Evolutionary conservation across 2,888 invertebrate species (phyloP), one percentile per base, ranked within the genome.

Genomic region (Ophion slaviceki): DNA sequence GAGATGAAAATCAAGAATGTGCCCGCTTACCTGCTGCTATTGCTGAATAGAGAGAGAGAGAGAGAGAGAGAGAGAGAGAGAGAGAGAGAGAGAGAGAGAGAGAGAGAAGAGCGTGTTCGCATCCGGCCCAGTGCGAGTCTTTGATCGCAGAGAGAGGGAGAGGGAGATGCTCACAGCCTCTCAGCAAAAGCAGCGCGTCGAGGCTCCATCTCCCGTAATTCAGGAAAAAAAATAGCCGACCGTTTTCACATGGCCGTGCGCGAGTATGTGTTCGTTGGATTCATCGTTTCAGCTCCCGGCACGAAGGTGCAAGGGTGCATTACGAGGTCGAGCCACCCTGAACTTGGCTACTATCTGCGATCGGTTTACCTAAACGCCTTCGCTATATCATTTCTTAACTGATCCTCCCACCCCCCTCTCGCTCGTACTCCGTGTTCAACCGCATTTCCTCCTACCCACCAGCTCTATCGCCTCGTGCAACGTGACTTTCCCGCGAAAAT

Each of bases 301-400:
- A n/a, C 17, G 24, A 24, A 64, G 64, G 59, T 62, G 78, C 36
- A 59, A 59, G 59, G 36, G 66, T 80, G 61, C 53, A 71, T 62
- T 74, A 77, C 74, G 87, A 88, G 87, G 88, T 87, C 80, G 75
- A 71, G 78, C 89, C 89, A 90, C 87, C 86, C 85, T 80, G 84
- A 88, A 84, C 86, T 87, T 86, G 74, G 75, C 64, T 62, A 82
- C 88, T 92, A 92, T 92, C 92, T 90, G 45, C 77, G 92, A 92
- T 93, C 92, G 92, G 90, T 92, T 91, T 89, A 91, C 90, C 90
- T 91, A 91, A 92, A 92, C 89, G 88, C 88, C 92, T 89, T 83
- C 90, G 88, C 88, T 92, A 90, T 88, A 91, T 92, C 91, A 91
- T 89, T 72, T 88, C 92, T 92, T 92, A 91, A 92, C 92, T 90